Evolutionary conservation across 2,888 invertebrate species (phyloP).

Genomic region (Euspilapteryx auroguttella): DNA sequence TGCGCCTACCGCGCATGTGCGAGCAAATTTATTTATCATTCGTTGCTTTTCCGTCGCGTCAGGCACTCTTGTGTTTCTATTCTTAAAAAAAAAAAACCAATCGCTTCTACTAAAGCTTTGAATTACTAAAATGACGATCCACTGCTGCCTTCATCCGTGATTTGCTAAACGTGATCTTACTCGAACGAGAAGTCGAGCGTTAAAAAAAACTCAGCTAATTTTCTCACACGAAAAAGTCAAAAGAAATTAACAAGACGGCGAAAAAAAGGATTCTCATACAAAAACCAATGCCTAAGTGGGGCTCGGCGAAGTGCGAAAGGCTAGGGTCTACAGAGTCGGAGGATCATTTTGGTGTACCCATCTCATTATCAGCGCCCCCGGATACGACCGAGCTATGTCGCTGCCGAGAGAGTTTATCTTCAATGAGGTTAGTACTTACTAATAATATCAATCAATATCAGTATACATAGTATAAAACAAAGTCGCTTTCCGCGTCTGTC

Average conservation of each 20-base stretch:
- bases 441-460: too few relatives aligned
- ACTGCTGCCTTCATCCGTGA: neutral
- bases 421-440: slow-evolving; percentile 59
- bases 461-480: too few relatives aligned
- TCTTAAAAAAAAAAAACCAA: too few relatives aligned
- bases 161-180: too few relatives aligned
- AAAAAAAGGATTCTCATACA: slow-evolving; percentile 15
- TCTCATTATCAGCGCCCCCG: slow-evolving; percentile 40
- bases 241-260: slow-evolving; percentile 34
- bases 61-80: too few relatives aligned
- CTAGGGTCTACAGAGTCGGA: slow-evolving; percentile 45
- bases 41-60: slow-evolving; percentile 8
- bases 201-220: too few relatives aligned
- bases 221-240: slow-evolving; percentile 12
- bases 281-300: slow-evolving; percentile 45
- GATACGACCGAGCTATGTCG: slow-evolving; percentile 44
- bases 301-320: slow-evolving; percentile 17
- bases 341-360: slow-evolving; percentile 26
- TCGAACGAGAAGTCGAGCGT: too few relatives aligned
- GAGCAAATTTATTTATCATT: slow-evolving; percentile 2
- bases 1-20: slow-evolving; percentile 6
- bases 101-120: too few relatives aligned
- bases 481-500: too few relatives aligned
- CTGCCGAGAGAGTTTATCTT: slow-evolving; percentile 64
- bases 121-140: neutral